Evolutionary conservation across 2,888 invertebrate species (phyloP).

Genomic region (Anarsia innoxiella): DNA sequence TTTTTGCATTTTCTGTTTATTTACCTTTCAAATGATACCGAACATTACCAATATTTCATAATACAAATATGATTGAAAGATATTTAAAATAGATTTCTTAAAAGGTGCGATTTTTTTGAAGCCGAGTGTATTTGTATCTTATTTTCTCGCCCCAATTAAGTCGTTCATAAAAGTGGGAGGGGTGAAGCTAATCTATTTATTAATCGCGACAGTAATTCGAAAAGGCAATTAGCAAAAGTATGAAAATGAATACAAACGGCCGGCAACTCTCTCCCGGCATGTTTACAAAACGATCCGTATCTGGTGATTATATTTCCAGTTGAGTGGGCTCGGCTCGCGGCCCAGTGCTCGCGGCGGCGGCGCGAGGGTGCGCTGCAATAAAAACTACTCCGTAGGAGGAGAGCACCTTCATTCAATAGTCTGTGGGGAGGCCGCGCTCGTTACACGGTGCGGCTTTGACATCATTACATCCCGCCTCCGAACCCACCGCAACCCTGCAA

Average conservation of each 20-base stretch:
- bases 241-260: constrained; percentile 25
- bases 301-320: constrained; percentile 65
- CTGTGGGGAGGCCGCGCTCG: constrained; percentile 28
- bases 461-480: constrained; percentile 56
- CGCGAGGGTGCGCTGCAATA: constrained; percentile 14
- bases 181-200: background rate
- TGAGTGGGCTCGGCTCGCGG: constrained; percentile 44
- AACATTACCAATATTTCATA: too few relatives aligned
- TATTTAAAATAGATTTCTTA: too few relatives aligned
- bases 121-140: too few relatives aligned
- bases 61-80: too few relatives aligned
- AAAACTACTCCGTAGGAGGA: constrained; percentile 6
- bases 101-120: too few relatives aligned
- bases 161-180: background rate
- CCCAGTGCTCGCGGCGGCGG: constrained; percentile 26
- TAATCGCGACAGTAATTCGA: constrained; percentile 1
- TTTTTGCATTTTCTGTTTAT: too few relatives aligned
- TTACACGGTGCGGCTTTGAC: constrained; percentile 47
- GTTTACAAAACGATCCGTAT: constrained; percentile 53
- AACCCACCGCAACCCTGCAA: constrained; percentile 34
- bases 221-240: constrained; percentile 20
- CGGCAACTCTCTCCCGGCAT: constrained; percentile 26
- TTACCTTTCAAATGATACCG: too few relatives aligned
- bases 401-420: background rate
- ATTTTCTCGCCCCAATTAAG: background rate